Base-by-base conservation (phyloP, 2,888 invertebrate species). In the Stomorhina lunata region DNA sequence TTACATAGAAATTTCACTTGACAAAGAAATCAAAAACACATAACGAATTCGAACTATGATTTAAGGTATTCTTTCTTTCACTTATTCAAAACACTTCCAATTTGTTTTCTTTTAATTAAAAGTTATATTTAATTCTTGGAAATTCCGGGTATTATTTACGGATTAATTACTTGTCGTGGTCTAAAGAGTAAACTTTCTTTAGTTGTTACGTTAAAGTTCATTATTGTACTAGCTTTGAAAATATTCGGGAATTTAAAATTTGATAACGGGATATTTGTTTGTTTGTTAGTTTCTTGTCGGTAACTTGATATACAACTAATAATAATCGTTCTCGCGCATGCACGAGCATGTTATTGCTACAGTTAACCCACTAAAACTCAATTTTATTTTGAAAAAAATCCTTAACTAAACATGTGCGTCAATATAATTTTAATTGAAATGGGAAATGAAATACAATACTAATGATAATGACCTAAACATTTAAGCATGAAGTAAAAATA, bases 351-450 rank as follows among this genome's bases (percentile, higher is more conserved):
- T 17, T 27, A 7, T n/a, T 55, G 53, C 17, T 37, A 68, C 55
- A 29, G 22, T 55, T 43, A 43, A 43, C 43, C 43, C 43, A 37
- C 12, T 6, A 37, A 34, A 20, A 9, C 27, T 12, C 9, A 55
- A 55, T 55, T 17, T 4, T 17, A 15, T 10, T 55, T 55, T 55
- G 10, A n/a, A 32, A n/a, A 55, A 29, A 5, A 4, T 2, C 12
- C 12, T 22, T 22, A 12, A 20, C 20, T 37, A 63, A 59, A 7
- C 27, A 48, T 59, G 17, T 68, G 37, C 45, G 48, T 59, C 55
- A 75, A 37, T 59, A 66, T 27, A 71, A 63, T 12, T 61, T 32
- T 63, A 71, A 78, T 69, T 77, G 32, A 43, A n/a, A n/a, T n/a
- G n/a, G n/a, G n/a, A n/a, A n/a, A n/a, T n/a, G 61, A 17, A 32